Percentiles rank a stretch among this genome's conserved stretches.
These are phyloP conservation scores for Anolis carolinensis DNA, from an alignment of 2,113 vertebrate genomes.

Conservation along the genomic window DNA sequence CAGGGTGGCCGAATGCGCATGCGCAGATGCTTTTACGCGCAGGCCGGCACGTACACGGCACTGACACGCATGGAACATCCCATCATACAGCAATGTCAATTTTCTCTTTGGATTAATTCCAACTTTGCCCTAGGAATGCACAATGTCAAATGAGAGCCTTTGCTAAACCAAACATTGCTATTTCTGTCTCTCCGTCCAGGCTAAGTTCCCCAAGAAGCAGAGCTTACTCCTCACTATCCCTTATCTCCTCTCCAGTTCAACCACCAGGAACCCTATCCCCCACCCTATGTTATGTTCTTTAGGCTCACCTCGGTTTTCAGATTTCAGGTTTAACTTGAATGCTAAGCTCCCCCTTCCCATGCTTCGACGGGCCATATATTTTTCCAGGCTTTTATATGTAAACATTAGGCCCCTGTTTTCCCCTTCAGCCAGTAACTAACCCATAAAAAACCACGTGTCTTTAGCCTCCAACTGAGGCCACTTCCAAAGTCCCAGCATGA, in stretches of 20 bases:
- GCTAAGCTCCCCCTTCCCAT: neutral
- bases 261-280: too few species aligned
- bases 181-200: neutral
- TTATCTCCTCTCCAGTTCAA: too few species aligned
- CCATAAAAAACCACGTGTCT: neutral
- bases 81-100: neutral
- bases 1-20: neutral
- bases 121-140: conserved; percentile 31
- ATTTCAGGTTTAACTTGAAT: neutral
- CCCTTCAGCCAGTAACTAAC: neutral
- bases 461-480: rapidly evolving
- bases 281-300: neutral
- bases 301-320: conserved; percentile 23
- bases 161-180: conserved; percentile 1
- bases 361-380: neutral
- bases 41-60: neutral
- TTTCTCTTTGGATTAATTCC: neutral
- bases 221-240: too few species aligned
- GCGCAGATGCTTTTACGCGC: neutral
- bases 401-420: neutral
- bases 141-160: neutral
- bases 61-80: neutral
- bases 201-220: neutral
- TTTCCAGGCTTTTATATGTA: neutral
- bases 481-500: conserved; percentile 6